Base-by-base conservation (phyloP, 1,140 invertebrate species). In the Ips typographus region DNA sequence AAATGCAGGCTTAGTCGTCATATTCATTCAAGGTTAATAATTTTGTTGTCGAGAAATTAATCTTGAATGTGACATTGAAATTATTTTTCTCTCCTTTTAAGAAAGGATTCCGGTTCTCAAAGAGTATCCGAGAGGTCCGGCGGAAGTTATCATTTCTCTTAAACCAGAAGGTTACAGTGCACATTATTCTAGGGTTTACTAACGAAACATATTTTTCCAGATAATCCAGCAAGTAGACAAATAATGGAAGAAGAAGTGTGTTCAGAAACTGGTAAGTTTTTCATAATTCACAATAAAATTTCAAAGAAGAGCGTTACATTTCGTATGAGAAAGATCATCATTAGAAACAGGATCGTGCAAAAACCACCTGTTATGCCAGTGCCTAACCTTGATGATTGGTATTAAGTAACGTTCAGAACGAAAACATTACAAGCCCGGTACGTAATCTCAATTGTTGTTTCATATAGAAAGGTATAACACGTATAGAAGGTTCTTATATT, bases 401-500 rank as follows among this genome's bases (percentile, higher is more conserved):
- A 73, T 72, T 72, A 74, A 68, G 65, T 75, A 74, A 75, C 65
- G 68, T 62, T 71, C 72, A 63, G 39, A 71, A 71, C 63, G 62
- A 72, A 73, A 75, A 69, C 65, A 57, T 72, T 71, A 66, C 61
- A 68, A 68, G 55, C 58, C 39, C 40, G 39, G 66, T 68, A 57
- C 61, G 57, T 69, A 75, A 69, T 65, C 70, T 59, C 56, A 65
- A 70, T 66, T 72, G 62, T 71, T 71, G 63, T 73, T 74, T 74
- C 56, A 68, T 70, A 72, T 65, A 73, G 70, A 74, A 74, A 72
- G 73, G 71, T 70, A 74, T 56, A 69, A 70, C 68, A 68, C 51
- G 67, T 71, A 63, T 68, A 72, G 59, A 75, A 75, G 70, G 71
- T 71, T 71, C 71, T 61, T 66, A 67, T 71, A 75, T 73, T 74